Evolutionary conservation across 1,140 invertebrate species (phyloP), one percentile per base, ranked within the genome.

Genomic region (Solenopsis invicta): DNA sequence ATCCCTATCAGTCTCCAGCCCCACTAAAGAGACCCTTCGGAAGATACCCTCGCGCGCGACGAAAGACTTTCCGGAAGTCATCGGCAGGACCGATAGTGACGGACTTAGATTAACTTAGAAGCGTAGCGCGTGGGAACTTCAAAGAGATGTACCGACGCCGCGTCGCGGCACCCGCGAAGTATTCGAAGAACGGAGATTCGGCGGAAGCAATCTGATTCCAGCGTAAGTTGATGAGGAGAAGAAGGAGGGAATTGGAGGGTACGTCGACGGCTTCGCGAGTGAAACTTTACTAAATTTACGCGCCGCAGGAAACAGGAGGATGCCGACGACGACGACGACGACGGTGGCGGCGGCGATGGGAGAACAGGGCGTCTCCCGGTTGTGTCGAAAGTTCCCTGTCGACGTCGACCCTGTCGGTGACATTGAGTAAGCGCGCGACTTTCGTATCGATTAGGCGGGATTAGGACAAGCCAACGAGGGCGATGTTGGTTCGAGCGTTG

Each of bases 271-370:
- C 76, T 75, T 87, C 85, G 87, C 87, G 89, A 56, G 62, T 56
- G 80, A 87, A 91, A 91, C 87, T 91, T 91, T 91, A 91, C 89
- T 87, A 89, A 91, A 91, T 91, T 91, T 91, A 77, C 90, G 62
- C 90, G 75, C 88, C 74, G 77, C 76, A 76, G 90, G 89, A 86
- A 88, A 86, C 89, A 76, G 75, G 69, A 88, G 76, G 69, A 66
- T 59, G 62, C 37, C 59, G 59, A 54, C 59, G 41, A 21, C 16
- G 61, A 16, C 59, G 62, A 45, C 52, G 77, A 41, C 24, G 41
- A 41, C 41, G 41, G 5, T 4, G 41, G 29, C 59, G 41, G 45
- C 5, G 69, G 59, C 48, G 64, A 67, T 24, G 77, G 24, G 62
- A 50, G 71, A 52, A 52, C 50, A 62, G 74, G 54, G 52, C 37